phyloP scores from a whole-genome alignment of 2,888 invertebrate species.

The Willowsia nigromaculata region DNA sequence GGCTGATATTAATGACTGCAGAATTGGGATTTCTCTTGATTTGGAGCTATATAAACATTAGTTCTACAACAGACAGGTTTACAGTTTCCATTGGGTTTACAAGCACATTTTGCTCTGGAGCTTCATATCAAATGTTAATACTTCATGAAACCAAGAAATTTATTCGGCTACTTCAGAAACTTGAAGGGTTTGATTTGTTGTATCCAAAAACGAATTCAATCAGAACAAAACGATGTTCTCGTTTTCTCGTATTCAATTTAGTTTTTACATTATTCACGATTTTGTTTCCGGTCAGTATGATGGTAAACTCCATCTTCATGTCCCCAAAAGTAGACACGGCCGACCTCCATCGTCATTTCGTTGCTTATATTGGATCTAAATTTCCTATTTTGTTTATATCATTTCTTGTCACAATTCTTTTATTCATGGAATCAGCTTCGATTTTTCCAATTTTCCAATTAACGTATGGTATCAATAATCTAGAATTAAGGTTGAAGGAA shows the following conservation, averaged over 20 bases:
- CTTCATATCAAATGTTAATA: not conserved
- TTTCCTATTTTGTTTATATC: not conserved
- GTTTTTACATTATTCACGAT: not conserved
- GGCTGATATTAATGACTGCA: not conserved
- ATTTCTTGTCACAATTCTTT: not conserved
- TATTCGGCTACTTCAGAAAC: not conserved
- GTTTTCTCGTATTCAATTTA: not conserved
- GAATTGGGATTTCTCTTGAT: not conserved
- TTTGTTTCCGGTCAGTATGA: not conserved
- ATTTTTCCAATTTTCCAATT: not conserved
- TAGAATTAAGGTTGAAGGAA: not conserved
- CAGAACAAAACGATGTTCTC: not conserved
- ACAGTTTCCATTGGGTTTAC: not conserved
- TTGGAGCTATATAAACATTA: not conserved
- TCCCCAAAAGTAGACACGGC: not conserved
- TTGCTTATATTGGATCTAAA: not conserved
- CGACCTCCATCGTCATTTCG: too few species aligned
- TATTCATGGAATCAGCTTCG: not conserved
- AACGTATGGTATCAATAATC: not conserved
- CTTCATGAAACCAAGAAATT: not conserved
- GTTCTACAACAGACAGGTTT: not conserved
- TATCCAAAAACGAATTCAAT: not conserved
- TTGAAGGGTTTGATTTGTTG: not conserved
- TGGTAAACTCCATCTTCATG: not conserved
- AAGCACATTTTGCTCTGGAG: not conserved